These are phyloP conservation scores for Cheilosia vernalis DNA, from an alignment of 2,888 invertebrate species.

Conservation along the genomic window DNA sequence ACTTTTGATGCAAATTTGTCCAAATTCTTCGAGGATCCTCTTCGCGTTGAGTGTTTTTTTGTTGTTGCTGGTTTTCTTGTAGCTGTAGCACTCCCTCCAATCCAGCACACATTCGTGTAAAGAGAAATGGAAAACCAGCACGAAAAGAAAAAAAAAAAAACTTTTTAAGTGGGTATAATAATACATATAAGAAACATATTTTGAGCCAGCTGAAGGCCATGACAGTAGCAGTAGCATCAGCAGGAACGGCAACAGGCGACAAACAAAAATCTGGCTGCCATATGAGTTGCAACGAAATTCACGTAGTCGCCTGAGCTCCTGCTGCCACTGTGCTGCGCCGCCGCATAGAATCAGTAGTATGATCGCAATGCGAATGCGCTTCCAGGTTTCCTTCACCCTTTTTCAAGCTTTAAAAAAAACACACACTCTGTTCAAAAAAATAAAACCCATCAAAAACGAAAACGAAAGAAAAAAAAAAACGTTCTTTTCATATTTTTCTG, in stretches of 20 bases:
- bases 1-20: constrained; percentile 63
- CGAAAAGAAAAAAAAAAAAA: constrained; percentile 8
- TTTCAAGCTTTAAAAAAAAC: constrained; percentile 28
- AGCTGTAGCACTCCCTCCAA: not conserved
- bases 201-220: constrained; percentile 68
- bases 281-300: constrained; percentile 72
- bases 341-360: constrained; percentile 42
- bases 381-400: constrained; percentile 38
- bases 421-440: not conserved
- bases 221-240: constrained; percentile 9
- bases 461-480: constrained; percentile 15
- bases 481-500: constrained; percentile 71
- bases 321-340: constrained; percentile 63
- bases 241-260: constrained; percentile 36
- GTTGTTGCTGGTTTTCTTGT: not conserved
- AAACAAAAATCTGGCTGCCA: constrained; percentile 72
- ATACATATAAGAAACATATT: constrained; percentile 48
- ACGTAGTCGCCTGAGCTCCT: constrained; percentile 53
- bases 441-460: constrained; percentile 25
- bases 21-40: constrained; percentile 45
- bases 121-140: not conserved
- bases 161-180: constrained; percentile 47
- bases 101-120: constrained; percentile 24
- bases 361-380: constrained; percentile 71
- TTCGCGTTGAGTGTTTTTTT: not conserved